phyloP scores from a whole-genome alignment of 2,888 invertebrate species.

The Pheosia gnoma region DNA sequence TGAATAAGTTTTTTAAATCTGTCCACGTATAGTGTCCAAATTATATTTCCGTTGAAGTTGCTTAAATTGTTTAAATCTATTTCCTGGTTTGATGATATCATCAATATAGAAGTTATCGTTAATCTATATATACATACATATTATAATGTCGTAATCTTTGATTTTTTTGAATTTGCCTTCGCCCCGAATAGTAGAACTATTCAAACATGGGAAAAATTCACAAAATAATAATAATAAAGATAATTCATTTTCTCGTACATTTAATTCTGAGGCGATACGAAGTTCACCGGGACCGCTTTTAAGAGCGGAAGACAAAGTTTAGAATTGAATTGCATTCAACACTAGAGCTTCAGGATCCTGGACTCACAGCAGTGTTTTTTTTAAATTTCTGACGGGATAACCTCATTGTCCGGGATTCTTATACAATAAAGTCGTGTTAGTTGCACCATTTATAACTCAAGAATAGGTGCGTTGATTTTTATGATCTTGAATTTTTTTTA shows the following conservation, averaged over 20 bases:
- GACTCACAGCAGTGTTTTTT: not conserved
- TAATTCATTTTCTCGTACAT: no score
- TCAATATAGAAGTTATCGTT: conserved; percentile 7
- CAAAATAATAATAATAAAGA: no score
- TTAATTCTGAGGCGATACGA: not conserved
- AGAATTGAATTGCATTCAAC: not conserved
- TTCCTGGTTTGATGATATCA: conserved; percentile 35
- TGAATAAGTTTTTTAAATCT: conserved; percentile 32
- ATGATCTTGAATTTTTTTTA: no score
- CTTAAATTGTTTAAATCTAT: conserved; percentile 26
- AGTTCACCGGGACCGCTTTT: not conserved
- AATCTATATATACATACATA: no score
- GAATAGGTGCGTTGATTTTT: no score
- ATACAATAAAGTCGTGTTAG: no score
- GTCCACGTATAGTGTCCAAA: conserved; percentile 38
- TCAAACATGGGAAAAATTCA: no score
- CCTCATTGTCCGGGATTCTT: not conserved
- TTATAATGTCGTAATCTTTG: no score
- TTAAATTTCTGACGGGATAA: conserved; percentile 1
- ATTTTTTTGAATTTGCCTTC: no score
- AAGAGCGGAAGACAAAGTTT: not conserved
- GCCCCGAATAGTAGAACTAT: no score
- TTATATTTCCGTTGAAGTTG: conserved; percentile 41
- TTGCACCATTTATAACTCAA: no score
- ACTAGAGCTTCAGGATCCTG: not conserved